Conservation (phyloP, 2,113 vertebrate genomes). For the Tupaia tana region DNA sequence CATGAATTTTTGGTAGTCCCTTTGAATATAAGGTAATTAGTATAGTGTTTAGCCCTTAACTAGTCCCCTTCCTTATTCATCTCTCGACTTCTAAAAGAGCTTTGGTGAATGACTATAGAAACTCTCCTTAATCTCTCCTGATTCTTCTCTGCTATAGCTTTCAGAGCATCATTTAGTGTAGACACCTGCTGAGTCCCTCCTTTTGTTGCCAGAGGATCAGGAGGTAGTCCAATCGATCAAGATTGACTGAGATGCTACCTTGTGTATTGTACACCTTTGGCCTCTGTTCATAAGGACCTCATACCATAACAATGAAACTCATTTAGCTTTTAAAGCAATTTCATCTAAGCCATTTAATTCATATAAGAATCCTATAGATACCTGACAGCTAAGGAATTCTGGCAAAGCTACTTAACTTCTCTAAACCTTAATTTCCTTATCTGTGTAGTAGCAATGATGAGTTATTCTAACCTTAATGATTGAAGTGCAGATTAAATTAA, state of each 20-base stretch:
- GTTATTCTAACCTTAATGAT: not conserved
- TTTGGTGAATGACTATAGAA: not conserved
- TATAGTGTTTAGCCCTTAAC: not conserved
- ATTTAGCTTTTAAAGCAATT: not conserved
- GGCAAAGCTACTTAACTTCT: not conserved
- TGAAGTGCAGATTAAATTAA: not conserved
- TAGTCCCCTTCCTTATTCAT: not conserved
- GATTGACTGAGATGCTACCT: not conserved
- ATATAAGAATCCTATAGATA: not conserved
- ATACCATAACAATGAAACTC: not conserved
- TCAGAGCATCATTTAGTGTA: not conserved
- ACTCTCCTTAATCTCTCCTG: not conserved
- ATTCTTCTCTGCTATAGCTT: not conserved
- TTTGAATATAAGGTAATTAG: not conserved
- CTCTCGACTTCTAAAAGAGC: not conserved
- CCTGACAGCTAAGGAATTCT: not conserved
- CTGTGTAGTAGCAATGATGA: not conserved
- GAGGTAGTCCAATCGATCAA: accelerated
- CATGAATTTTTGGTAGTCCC: too few relatives aligned
- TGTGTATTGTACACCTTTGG: not conserved
- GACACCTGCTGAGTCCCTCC: accelerated
- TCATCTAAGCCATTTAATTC: not conserved
- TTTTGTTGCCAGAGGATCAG: not conserved
- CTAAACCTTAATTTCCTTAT: not conserved
- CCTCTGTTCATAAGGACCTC: not conserved